These are phyloP conservation scores for Zeuzera pyrina DNA, from an alignment of 2,888 invertebrate species.

Conservation along the genomic window DNA sequence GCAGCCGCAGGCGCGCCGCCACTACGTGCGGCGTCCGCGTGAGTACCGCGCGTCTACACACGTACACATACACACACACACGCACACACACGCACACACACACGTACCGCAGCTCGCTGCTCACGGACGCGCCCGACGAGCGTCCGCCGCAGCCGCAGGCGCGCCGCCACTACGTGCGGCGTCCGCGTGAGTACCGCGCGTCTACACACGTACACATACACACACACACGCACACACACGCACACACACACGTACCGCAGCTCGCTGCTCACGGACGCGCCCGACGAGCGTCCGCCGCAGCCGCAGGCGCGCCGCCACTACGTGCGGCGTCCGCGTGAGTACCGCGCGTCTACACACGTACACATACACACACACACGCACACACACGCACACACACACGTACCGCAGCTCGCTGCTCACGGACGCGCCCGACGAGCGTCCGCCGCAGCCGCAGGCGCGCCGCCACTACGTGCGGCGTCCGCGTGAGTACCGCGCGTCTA, in stretches of 20 bases:
- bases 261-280: constrained; percentile 88
- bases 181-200: constrained; percentile 61
- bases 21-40: constrained; percentile 73
- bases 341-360: constrained; percentile 4
- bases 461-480: constrained; percentile 6
- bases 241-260: constrained; percentile 82
- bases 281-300: constrained; percentile 74
- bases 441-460: constrained; percentile 3
- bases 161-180: constrained; percentile 50
- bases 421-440: constrained; percentile 6
- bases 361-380: constrained; percentile 6
- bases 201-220: constrained; percentile 4
- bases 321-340: constrained; percentile 75
- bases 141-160: constrained; percentile 42
- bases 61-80: constrained; percentile 5
- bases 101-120: constrained; percentile 90
- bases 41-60: constrained; percentile 22
- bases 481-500: neutral
- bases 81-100: constrained; percentile 28
- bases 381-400: neutral
- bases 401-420: constrained; percentile 4
- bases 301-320: constrained; percentile 10
- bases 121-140: constrained; percentile 85
- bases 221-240: constrained; percentile 1
- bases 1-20: constrained; percentile 7